phyloP scores from a whole-genome alignment of 2,113 vertebrate genomes.

The Pimephales promelas region DNA sequence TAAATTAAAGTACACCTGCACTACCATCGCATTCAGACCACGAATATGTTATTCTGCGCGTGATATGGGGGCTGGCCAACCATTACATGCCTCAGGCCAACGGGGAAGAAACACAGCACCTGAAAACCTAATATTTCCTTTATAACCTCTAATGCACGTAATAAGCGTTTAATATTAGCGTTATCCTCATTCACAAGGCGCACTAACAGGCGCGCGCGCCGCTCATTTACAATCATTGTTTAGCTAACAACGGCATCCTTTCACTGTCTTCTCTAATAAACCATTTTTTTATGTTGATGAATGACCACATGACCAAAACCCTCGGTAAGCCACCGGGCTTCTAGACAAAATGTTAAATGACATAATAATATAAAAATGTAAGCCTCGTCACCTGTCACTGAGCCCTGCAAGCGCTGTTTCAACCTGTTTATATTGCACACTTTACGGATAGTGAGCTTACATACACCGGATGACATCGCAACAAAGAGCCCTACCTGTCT shows the following conservation, averaged over 20 bases:
- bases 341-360: neutral
- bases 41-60: neutral
- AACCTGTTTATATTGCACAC: neutral
- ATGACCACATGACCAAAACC: neutral
- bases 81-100: neutral
- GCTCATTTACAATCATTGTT: slow-evolving; percentile 9
- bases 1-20: neutral
- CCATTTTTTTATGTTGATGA: neutral
- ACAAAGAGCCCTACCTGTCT: slow-evolving; percentile 66
- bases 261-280: neutral
- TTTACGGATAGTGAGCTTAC: slow-evolving; percentile 44
- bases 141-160: neutral
- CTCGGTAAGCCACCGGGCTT: slow-evolving; percentile 39
- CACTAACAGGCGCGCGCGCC: neutral
- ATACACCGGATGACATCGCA: slow-evolving; percentile 56
- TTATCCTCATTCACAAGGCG: neutral
- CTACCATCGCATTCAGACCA: neutral
- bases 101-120: neutral
- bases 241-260: neutral
- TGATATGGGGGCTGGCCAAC: neutral
- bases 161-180: neutral
- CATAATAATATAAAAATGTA: neutral
- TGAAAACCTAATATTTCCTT: neutral
- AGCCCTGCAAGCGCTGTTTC: neutral
- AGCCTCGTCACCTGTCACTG: neutral